A percentile compares a stretch with the other conserved stretches of the same genome.
Evolutionary conservation across 2,113 vertebrate species (phyloP).

Genomic region (Zosterops japonicus): DNA sequence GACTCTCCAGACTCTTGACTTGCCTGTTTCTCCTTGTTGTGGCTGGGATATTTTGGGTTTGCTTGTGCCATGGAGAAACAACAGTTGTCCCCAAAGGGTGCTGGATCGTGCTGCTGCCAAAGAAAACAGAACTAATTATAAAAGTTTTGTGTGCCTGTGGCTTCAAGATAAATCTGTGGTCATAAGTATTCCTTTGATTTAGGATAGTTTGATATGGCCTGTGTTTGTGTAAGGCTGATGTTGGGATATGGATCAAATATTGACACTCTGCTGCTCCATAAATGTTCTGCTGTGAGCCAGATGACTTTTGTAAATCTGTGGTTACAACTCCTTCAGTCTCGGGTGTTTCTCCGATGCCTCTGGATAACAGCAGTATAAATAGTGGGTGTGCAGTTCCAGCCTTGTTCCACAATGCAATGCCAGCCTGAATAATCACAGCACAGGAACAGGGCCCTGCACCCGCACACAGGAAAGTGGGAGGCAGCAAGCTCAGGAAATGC

Average conservation of each 20-base stretch:
- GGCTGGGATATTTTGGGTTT: background rate
- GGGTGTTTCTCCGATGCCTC: background rate
- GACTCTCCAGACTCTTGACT: accelerated
- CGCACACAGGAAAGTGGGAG: background rate
- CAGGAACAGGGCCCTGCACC: accelerated
- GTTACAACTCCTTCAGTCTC: background rate
- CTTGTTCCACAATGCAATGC: background rate
- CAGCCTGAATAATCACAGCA: background rate
- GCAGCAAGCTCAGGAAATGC: accelerated
- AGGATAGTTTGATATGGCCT: background rate
- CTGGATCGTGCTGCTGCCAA: accelerated
- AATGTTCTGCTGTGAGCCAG: background rate
- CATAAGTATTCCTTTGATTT: background rate
- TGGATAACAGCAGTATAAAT: background rate
- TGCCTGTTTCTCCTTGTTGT: background rate
- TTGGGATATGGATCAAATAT: background rate
- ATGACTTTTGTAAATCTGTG: background rate
- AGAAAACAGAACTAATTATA: background rate
- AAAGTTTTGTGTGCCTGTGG: background rate
- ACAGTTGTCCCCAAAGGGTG: background rate
- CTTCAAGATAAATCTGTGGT: background rate
- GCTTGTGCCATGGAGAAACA: background rate
- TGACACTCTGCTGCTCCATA: background rate
- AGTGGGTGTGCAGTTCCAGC: background rate
- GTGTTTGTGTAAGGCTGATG: background rate